phyloP scores from a whole-genome alignment of 1,140 invertebrate species.

The Oncopodura yosiiana region DNA sequence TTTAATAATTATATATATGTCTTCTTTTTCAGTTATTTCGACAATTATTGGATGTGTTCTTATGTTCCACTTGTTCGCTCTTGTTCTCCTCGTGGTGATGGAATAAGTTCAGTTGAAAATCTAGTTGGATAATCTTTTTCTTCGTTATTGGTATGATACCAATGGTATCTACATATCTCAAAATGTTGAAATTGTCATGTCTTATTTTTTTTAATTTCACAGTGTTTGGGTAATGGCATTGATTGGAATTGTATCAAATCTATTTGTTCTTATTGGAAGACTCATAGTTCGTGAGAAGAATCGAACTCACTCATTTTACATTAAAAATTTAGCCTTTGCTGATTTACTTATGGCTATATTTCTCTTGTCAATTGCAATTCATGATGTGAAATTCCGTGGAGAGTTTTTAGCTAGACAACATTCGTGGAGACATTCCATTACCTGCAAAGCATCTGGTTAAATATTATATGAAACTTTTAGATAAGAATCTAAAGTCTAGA shows the following conservation, averaged over 20 bases:
- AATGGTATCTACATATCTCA: slow-evolving; percentile 1
- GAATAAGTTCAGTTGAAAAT: slow-evolving; percentile 50
- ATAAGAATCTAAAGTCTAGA: neutral
- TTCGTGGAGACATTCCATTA: slow-evolving; percentile 46
- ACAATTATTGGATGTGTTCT: slow-evolving; percentile 51
- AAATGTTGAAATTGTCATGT: neutral
- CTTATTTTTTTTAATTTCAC: slow-evolving; percentile 22
- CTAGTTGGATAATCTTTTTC: slow-evolving; percentile 49
- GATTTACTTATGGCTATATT: slow-evolving; percentile 61
- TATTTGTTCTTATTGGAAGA: slow-evolving; percentile 53
- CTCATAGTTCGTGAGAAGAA: slow-evolving; percentile 42
- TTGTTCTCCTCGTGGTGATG: slow-evolving; percentile 53
- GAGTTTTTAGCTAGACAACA: slow-evolving; percentile 50
- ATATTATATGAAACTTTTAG: too few relatives aligned
- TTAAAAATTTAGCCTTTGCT: slow-evolving; percentile 56
- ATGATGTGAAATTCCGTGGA: slow-evolving; percentile 51
- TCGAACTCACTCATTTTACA: slow-evolving; percentile 50
- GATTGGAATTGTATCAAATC: slow-evolving; percentile 52
- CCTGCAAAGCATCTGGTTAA: slow-evolving; percentile 49
- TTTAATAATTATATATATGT: neutral
- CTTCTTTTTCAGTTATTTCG: slow-evolving; percentile 47
- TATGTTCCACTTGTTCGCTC: slow-evolving; percentile 48
- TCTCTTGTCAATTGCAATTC: slow-evolving; percentile 52
- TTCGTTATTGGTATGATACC: slow-evolving; percentile 44
- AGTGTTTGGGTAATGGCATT: slow-evolving; percentile 58